Percentiles rank a stretch among this genome's conserved stretches.
Evolutionary conservation across 2,113 vertebrate genomes (phyloP).

Genomic region (Sitta europaea): DNA sequence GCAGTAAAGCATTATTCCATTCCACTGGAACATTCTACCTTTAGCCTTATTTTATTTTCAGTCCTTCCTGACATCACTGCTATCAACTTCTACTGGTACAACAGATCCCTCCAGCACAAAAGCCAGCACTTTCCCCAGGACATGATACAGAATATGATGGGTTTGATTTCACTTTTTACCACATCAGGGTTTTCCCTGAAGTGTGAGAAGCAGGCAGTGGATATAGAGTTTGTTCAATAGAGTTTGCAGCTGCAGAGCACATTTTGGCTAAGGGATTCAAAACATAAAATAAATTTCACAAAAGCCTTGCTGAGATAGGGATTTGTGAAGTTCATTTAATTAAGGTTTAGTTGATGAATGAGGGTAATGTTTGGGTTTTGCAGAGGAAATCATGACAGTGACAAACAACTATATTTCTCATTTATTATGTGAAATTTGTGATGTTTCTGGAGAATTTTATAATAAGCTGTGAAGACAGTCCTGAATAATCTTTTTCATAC

Average conservation of each 20-base stretch:
- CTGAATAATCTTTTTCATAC: background rate
- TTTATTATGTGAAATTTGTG: background rate
- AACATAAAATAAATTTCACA: background rate
- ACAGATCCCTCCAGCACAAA: background rate
- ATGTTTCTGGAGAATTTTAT: background rate
- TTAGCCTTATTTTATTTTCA: background rate
- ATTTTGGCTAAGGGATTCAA: background rate
- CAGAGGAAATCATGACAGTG: background rate
- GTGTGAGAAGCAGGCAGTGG: background rate
- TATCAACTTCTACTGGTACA: background rate
- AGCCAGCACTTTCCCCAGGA: background rate
- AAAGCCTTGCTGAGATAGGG: background rate
- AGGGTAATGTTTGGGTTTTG: background rate
- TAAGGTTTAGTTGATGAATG: background rate
- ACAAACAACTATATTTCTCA: background rate
- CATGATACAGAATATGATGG: background rate
- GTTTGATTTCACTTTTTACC: background rate
- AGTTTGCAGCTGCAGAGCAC: background rate
- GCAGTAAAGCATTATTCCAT: background rate
- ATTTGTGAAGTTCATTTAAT: background rate
- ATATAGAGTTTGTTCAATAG: background rate
- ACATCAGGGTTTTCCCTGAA: background rate
- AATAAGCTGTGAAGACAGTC: background rate
- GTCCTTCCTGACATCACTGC: background rate
- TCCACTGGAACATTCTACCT: background rate